Evolutionary conservation across 2,113 vertebrate species (phyloP).

Genomic region (Alexandromys fortis): DNA sequence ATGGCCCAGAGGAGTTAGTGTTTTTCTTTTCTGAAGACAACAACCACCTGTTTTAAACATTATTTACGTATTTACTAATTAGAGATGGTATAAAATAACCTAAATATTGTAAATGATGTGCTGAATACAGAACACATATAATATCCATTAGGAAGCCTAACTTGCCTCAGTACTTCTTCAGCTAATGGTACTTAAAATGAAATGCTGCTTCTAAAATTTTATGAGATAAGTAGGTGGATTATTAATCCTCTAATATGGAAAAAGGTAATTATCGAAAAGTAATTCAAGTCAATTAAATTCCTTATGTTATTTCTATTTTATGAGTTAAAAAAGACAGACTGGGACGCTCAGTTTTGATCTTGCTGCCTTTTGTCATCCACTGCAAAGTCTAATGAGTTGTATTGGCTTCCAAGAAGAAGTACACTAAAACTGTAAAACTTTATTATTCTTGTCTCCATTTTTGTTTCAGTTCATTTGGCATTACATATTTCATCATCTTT

Average conservation of each 20-base stretch:
- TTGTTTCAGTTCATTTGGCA: conserved; percentile 41
- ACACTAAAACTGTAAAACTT: conserved; percentile 50
- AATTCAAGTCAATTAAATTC: conserved; percentile 70
- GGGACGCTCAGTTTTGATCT: background rate
- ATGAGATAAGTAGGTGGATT: conserved; percentile 53
- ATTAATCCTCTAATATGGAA: conserved; percentile 70
- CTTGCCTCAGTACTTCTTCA: conserved; percentile 36
- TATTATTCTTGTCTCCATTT: background rate
- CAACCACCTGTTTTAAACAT: background rate
- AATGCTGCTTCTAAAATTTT: conserved; percentile 51
- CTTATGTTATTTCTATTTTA: conserved; percentile 67
- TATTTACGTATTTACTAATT: background rate
- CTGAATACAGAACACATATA: background rate
- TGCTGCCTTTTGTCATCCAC: conserved; percentile 41
- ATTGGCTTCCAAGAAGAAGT: conserved; percentile 37
- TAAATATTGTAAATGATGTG: background rate
- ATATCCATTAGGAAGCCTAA: conserved; percentile 13
- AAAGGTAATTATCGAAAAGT: conserved; percentile 75
- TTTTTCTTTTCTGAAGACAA: conserved; percentile 30
- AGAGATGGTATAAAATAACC: background rate
- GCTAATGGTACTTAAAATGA: conserved; percentile 64
- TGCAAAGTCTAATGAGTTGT: conserved; percentile 53
- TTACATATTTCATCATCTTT: background rate
- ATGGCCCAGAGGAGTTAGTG: background rate
- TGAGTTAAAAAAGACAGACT: conserved; percentile 44